Conservation (phyloP, 1,140 invertebrate species). For the Platyura marginata region DNA sequence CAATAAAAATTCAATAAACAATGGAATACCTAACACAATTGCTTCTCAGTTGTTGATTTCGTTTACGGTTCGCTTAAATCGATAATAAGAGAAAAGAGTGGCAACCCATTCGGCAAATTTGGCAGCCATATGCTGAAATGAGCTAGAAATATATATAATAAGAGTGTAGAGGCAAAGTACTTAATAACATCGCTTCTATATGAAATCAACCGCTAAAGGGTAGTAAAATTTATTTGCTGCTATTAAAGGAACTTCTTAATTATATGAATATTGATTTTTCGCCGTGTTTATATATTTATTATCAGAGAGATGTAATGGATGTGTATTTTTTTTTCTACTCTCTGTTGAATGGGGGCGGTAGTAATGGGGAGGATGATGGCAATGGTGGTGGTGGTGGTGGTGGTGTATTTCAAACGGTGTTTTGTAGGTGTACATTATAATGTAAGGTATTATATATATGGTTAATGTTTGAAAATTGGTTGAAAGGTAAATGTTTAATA, state of each 20-base stretch:
- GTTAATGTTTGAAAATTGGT: too few relatives aligned
- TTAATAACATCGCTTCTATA: background rate
- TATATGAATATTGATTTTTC: background rate
- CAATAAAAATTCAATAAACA: too few relatives aligned
- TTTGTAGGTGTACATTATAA: too few relatives aligned
- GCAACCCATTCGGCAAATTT: background rate
- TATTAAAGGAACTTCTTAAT: background rate
- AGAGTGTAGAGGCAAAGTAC: background rate
- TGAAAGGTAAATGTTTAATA: too few relatives aligned
- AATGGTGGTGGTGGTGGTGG: too few relatives aligned
- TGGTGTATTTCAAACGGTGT: too few relatives aligned
- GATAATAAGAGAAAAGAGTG: background rate
- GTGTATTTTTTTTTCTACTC: too few relatives aligned
- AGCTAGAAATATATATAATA: background rate
- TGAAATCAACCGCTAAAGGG: background rate
- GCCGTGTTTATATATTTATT: too few relatives aligned
- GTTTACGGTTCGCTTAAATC: background rate
- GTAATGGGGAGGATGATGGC: too few relatives aligned
- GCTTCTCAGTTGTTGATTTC: background rate
- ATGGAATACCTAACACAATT: background rate
- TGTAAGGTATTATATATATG: too few relatives aligned
- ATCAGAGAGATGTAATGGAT: too few relatives aligned
- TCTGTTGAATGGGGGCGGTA: too few relatives aligned
- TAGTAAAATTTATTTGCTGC: background rate
- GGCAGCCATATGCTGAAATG: background rate